phyloP scores from a whole-genome alignment of 2,113 vertebrate genomes.

The Lagopus muta region DNA sequence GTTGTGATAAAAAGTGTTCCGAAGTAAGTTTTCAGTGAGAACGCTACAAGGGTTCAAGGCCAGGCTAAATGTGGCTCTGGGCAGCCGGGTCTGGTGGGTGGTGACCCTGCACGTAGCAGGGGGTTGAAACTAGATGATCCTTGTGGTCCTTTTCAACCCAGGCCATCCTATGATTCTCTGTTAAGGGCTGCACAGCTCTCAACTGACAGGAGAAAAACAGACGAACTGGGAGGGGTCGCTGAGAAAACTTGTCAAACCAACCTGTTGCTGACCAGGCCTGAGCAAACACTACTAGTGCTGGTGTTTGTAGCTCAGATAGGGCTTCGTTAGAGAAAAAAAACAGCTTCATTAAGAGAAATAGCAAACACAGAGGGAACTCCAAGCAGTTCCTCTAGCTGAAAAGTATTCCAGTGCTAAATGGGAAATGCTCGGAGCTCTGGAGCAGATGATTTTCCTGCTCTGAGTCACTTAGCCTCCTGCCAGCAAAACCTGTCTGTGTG shows the following conservation, averaged over 20 bases:
- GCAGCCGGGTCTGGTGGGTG: too few relatives aligned
- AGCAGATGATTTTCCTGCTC: neutral
- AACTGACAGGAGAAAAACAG: neutral
- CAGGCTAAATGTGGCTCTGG: too few relatives aligned
- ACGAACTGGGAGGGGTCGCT: neutral
- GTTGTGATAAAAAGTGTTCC: accelerated
- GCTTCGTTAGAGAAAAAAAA: too few relatives aligned
- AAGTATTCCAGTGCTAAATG: neutral
- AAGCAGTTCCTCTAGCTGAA: neutral
- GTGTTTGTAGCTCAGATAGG: neutral
- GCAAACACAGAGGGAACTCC: accelerated
- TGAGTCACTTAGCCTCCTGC: neutral
- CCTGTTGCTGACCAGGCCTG: neutral
- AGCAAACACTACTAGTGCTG: neutral
- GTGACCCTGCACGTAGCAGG: too few relatives aligned
- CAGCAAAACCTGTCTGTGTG: neutral
- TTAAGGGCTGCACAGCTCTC: neutral
- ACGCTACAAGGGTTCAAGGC: accelerated
- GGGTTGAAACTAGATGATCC: too few relatives aligned
- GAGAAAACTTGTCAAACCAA: neutral
- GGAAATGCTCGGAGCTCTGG: neutral
- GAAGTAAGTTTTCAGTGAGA: neutral
- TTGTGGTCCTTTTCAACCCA: too few relatives aligned
- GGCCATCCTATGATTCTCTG: too few relatives aligned
- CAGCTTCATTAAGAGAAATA: neutral